Percentiles rank a stretch among this genome's conserved stretches.
Evolutionary conservation across 2,888 invertebrate species (phyloP).

Genomic region (Dicranocentrus wangi): DNA sequence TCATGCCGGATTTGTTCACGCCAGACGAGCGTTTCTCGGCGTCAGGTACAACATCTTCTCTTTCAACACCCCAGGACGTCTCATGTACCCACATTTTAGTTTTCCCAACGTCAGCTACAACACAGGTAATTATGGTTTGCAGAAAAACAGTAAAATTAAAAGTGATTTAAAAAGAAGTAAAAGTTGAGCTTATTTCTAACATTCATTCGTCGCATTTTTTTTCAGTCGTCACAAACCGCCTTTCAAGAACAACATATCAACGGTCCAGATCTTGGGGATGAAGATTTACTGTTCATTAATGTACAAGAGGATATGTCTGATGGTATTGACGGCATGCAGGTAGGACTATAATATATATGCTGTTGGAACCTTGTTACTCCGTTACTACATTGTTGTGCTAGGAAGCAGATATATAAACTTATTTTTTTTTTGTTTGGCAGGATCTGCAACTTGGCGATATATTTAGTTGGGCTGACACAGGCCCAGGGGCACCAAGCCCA

Average conservation of each 20-base stretch:
- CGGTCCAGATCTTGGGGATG: slow-evolving; percentile 81
- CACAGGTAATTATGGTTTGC: slow-evolving; percentile 82
- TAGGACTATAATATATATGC: slow-evolving; percentile 30
- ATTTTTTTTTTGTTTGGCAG: slow-evolving; percentile 37
- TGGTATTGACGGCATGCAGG: slow-evolving; percentile 81
- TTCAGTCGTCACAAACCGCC: slow-evolving; percentile 82
- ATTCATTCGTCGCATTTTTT: too few relatives aligned
- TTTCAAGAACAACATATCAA: slow-evolving; percentile 82
- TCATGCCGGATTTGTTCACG: slow-evolving; percentile 96
- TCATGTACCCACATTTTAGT: slow-evolving; percentile 98
- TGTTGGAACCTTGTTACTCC: neutral
- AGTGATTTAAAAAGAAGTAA: too few relatives aligned
- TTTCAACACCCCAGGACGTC: slow-evolving; percentile 96
- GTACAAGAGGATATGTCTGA: slow-evolving; percentile 78
- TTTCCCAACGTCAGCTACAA: slow-evolving; percentile 96
- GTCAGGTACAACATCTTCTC: slow-evolving; percentile 81
- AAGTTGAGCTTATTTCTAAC: neutral
- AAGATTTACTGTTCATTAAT: slow-evolving; percentile 80
- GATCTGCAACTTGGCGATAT: slow-evolving; percentile 72
- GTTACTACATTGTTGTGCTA: neutral
- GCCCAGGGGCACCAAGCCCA: slow-evolving; percentile 78
- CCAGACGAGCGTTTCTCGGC: slow-evolving; percentile 92
- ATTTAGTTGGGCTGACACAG: slow-evolving; percentile 71
- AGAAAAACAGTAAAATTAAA: too few relatives aligned
- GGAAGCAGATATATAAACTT: neutral